Percentiles rank a stretch among this genome's conserved stretches.
These are phyloP conservation scores for Amphiprion percula DNA, from an alignment of 2,113 vertebrate genomes.

Conservation along the genomic window DNA sequence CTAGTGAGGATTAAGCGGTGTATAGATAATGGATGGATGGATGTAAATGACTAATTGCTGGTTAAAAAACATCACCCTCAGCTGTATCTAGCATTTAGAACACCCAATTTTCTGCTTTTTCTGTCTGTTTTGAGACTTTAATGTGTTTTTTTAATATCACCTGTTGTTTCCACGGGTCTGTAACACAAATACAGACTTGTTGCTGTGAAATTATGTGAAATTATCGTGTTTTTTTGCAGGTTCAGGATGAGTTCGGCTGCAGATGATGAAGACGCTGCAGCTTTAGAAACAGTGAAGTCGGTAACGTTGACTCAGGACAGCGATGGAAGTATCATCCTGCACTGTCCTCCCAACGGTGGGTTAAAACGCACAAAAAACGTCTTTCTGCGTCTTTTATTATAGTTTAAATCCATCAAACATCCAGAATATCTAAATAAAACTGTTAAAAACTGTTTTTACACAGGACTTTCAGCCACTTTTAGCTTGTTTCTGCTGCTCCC, in stretches of 20 bases:
- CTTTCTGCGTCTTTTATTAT: not conserved
- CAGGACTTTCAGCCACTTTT: too few species aligned
- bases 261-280: conserved; percentile 89
- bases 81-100: too few species aligned
- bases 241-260: conserved; percentile 94
- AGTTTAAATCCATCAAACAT: not conserved
- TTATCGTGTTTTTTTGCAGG: conserved; percentile 63
- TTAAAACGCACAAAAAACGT: not conserved
- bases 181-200: not conserved
- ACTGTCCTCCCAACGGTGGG: conserved; percentile 91
- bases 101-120: too few species aligned
- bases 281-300: conserved; percentile 91
- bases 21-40: rapidly evolving
- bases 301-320: conserved; percentile 94
- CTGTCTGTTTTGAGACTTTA: too few species aligned
- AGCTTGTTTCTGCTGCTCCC: too few species aligned
- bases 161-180: not conserved
- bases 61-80: too few species aligned
- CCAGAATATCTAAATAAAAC: too few species aligned
- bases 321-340: conserved; percentile 95
- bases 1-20: too few species aligned
- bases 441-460: too few species aligned
- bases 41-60: too few species aligned
- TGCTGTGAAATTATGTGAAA: too few species aligned
- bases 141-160: not conserved